phyloP scores from a whole-genome alignment of 2,113 vertebrate genomes.

The Eclectus roratus region DNA sequence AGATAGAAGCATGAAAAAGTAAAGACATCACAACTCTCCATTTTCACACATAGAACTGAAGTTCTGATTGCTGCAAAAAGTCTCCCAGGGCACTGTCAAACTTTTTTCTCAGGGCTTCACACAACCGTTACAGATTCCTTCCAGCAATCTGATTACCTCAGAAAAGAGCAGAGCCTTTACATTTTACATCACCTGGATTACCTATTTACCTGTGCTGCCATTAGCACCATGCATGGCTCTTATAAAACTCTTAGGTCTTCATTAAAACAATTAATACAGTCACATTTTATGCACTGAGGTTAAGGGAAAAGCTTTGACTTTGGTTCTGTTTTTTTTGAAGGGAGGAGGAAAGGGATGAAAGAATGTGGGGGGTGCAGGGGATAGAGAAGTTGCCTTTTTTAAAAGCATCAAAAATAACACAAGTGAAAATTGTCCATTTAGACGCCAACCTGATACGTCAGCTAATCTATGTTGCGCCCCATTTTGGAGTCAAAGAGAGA shows the following conservation, averaged over 20 bases:
- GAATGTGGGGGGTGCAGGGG: accelerated
- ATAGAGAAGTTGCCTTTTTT: background rate
- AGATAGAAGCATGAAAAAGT: background rate
- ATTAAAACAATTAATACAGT: background rate
- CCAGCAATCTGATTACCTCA: background rate
- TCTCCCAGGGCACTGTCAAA: background rate
- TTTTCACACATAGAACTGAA: background rate
- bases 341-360: background rate
- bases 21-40: background rate
- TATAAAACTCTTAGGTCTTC: background rate
- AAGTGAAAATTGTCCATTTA: background rate
- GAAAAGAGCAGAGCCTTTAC: background rate
- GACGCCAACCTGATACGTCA: background rate
- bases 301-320: background rate
- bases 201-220: background rate
- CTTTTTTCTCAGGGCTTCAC: background rate
- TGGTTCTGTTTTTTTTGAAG: background rate
- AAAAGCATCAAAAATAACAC: background rate
- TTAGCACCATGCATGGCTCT: background rate
- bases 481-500: background rate
- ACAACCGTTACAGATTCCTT: background rate
- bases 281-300: background rate
- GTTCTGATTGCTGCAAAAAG: background rate
- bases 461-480: background rate
- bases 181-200: background rate